A percentile compares a stretch with the other conserved stretches of the same genome.
phyloP scores from a whole-genome alignment of 2,797 vertebrate genomes.

The Caiman crocodilus region DNA sequence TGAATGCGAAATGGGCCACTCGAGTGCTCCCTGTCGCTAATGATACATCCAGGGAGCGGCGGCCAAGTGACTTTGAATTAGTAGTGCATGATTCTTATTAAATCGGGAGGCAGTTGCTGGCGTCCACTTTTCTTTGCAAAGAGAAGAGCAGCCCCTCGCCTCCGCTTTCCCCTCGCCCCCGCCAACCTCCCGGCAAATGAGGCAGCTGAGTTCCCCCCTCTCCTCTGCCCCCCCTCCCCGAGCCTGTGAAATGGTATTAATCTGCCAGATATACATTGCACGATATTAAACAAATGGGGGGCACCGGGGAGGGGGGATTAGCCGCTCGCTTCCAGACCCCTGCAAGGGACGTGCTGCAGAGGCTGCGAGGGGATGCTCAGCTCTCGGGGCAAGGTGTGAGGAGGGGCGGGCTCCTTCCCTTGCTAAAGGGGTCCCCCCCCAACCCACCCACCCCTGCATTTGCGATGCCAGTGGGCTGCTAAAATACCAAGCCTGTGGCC shows the following conservation, averaged over 20 bases:
- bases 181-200: conserved; percentile 67
- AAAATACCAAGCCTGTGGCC: neutral
- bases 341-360: conserved; percentile 59
- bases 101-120: conserved; percentile 79
- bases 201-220: conserved; percentile 64
- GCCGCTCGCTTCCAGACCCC: conserved; percentile 15
- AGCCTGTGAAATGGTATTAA: conserved; percentile 81
- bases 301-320: conserved; percentile 63
- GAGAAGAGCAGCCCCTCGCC: neutral
- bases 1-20: conserved; percentile 90
- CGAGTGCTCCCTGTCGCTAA: conserved; percentile 85
- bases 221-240: neutral
- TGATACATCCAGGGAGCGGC: conserved; percentile 79
- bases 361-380: neutral
- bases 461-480: neutral
- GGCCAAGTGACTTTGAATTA: conserved; percentile 84
- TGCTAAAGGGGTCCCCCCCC: neutral
- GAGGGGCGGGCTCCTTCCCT: neutral
- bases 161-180: conserved; percentile 36
- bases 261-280: conserved; percentile 69
- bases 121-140: conserved; percentile 75
- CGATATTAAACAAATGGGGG: conserved; percentile 70
- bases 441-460: neutral
- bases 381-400: neutral
- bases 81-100: conserved; percentile 85